Percentiles rank a stretch among this genome's conserved stretches.
phyloP scores from a whole-genome alignment of 1,140 invertebrate genomes.

The Ceratina australensis region DNA sequence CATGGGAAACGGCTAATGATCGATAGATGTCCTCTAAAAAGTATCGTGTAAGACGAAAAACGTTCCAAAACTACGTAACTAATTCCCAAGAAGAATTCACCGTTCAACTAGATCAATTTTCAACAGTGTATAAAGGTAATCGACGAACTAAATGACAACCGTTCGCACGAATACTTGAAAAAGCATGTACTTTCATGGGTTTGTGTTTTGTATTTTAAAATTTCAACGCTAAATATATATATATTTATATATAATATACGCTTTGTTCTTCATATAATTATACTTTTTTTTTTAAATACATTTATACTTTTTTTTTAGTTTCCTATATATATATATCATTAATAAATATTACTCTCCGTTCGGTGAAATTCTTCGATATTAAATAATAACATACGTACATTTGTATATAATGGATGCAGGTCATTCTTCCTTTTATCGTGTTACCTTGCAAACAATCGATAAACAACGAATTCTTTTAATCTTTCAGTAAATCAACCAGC shows the following conservation, averaged over 20 bases:
- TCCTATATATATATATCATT: conserved; percentile 54
- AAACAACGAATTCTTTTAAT: conserved; percentile 52
- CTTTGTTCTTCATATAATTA: conserved; percentile 65
- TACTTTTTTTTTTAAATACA: conserved; percentile 60
- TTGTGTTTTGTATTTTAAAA: conserved; percentile 75
- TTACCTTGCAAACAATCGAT: conserved; percentile 55
- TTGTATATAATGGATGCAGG: conserved; percentile 53
- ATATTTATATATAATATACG: conserved; percentile 65
- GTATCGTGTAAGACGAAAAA: not conserved
- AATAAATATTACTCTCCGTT: conserved; percentile 62
- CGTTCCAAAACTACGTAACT: not conserved
- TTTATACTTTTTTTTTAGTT: conserved; percentile 41
- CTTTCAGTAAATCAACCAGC: conserved; percentile 48
- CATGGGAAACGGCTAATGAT: conserved; percentile 1
- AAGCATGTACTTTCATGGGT: conserved; percentile 79
- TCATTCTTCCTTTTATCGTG: conserved; percentile 11
- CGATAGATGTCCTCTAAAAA: conserved; percentile 1
- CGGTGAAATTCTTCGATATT: conserved; percentile 63
- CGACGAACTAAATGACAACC: conserved; percentile 53
- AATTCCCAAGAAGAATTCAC: not conserved
- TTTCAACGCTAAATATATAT: conserved; percentile 72
- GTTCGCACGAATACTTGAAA: conserved; percentile 65
- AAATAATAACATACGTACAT: conserved; percentile 68
- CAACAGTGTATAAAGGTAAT: conserved; percentile 43
- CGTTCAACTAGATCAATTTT: not conserved